These are phyloP conservation scores for Laspeyria flexula DNA, from an alignment of 2,888 invertebrate genomes.

Conservation along the genomic window DNA sequence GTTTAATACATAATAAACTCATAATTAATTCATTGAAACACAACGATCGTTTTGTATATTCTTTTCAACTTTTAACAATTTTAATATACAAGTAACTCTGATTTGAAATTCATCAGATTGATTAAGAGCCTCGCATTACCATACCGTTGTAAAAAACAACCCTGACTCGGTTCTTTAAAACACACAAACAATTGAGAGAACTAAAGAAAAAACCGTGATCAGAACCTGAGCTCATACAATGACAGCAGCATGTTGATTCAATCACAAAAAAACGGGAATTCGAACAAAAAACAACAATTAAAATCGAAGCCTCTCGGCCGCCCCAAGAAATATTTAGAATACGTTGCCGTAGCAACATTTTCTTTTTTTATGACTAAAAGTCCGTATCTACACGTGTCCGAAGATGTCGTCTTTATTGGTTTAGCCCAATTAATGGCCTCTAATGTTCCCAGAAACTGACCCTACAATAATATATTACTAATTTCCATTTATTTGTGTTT, in stretches of 20 bases:
- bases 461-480: conserved; percentile 69
- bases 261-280: conserved; percentile 84
- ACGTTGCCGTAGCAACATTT: conserved; percentile 55
- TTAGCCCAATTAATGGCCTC: conserved; percentile 80
- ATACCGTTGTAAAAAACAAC: conserved; percentile 63
- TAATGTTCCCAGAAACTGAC: conserved; percentile 73
- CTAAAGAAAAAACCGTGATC: conserved; percentile 73
- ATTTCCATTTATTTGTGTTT: conserved; percentile 62
- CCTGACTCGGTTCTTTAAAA: conserved; percentile 72
- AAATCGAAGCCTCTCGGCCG: conserved; percentile 66
- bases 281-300: conserved; percentile 85
- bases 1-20: background rate
- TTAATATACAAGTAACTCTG: conserved; percentile 49
- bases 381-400: conserved; percentile 76
- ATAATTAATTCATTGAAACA: conserved; percentile 13
- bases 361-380: conserved; percentile 58
- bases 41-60: conserved; percentile 17
- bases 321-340: conserved; percentile 83
- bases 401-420: conserved; percentile 83
- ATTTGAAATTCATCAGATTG: conserved; percentile 75
- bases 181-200: conserved; percentile 80
- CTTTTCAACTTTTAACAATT: conserved; percentile 40
- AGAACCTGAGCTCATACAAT: conserved; percentile 82
- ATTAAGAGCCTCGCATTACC: conserved; percentile 74
- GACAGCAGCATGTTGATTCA: conserved; percentile 85